Conservation (phyloP, 1,140 invertebrate genomes). For the Maniola jurtina region DNA sequence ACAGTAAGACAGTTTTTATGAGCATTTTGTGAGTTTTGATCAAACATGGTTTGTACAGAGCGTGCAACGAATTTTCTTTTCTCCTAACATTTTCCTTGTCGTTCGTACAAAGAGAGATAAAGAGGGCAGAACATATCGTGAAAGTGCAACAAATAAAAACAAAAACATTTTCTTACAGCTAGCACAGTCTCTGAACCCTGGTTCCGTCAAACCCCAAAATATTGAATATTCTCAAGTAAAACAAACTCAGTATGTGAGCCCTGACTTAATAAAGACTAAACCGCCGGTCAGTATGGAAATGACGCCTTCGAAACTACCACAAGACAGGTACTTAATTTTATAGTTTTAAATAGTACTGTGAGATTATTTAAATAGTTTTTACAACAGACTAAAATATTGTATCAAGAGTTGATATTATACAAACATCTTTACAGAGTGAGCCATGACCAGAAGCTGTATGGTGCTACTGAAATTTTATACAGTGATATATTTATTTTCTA, state of each 20-base stretch:
- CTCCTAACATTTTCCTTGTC: too few relatives aligned
- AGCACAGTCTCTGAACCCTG: constrained; percentile 56
- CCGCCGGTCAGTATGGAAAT: constrained; percentile 56
- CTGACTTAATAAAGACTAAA: constrained; percentile 53
- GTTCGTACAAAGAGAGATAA: too few relatives aligned
- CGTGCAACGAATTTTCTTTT: too few relatives aligned
- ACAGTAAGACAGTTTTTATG: too few relatives aligned
- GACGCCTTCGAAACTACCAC: constrained; percentile 45
- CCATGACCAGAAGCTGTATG: too few relatives aligned
- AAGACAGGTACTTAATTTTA: constrained; percentile 51
- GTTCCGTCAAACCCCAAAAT: constrained; percentile 33
- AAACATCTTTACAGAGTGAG: too few relatives aligned
- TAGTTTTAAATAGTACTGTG: not conserved
- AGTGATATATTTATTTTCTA: constrained; percentile 23
- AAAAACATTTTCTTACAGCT: constrained; percentile 42
- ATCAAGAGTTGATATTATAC: too few relatives aligned
- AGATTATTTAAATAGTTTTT: not conserved
- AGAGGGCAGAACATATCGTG: too few relatives aligned
- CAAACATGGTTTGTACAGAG: too few relatives aligned
- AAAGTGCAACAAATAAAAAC: not conserved
- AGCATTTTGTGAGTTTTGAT: too few relatives aligned
- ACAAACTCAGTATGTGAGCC: constrained; percentile 60
- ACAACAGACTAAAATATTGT: too few relatives aligned
- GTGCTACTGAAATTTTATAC: not conserved
- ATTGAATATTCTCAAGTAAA: constrained; percentile 34